A percentile compares a stretch with the other conserved stretches of the same genome.
phyloP scores from a whole-genome alignment of 2,888 invertebrate genomes.

The Synergus japonicus region DNA sequence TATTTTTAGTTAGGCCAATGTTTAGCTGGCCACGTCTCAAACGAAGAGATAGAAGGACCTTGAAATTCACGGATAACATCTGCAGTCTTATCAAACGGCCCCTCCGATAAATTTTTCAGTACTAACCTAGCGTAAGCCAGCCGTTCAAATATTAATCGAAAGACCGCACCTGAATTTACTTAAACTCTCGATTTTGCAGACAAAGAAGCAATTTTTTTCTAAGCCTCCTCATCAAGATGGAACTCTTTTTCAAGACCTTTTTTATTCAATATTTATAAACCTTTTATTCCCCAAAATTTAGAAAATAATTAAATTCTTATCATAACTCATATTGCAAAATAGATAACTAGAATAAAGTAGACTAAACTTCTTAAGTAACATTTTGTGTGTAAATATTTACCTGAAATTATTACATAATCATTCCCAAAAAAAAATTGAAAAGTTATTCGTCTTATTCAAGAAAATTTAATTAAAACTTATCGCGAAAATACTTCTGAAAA shows the following conservation, averaged over 20 bases:
- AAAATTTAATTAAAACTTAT: slow-evolving; percentile 19
- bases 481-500: not conserved
- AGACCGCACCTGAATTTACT: slow-evolving; percentile 73
- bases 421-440: not conserved
- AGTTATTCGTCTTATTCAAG: not conserved
- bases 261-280: not conserved
- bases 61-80: slow-evolving; percentile 77
- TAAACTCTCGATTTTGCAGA: slow-evolving; percentile 53
- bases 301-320: not conserved
- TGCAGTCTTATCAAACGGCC: slow-evolving; percentile 74
- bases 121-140: slow-evolving; percentile 77
- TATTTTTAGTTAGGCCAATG: slow-evolving; percentile 77
- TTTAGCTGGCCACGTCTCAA: slow-evolving; percentile 75
- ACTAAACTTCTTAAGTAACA: not conserved
- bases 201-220: slow-evolving; percentile 26
- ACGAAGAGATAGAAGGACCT: slow-evolving; percentile 74
- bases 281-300: not conserved
- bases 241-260: not conserved
- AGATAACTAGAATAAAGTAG: not conserved
- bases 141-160: slow-evolving; percentile 75
- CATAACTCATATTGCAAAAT: not conserved
- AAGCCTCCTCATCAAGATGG: slow-evolving; percentile 24
- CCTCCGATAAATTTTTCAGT: slow-evolving; percentile 71
- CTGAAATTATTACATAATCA: not conserved
- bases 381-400: too few species aligned